phyloP scores from a whole-genome alignment of 2,888 invertebrate species.

The Choreutis nemorana region DNA sequence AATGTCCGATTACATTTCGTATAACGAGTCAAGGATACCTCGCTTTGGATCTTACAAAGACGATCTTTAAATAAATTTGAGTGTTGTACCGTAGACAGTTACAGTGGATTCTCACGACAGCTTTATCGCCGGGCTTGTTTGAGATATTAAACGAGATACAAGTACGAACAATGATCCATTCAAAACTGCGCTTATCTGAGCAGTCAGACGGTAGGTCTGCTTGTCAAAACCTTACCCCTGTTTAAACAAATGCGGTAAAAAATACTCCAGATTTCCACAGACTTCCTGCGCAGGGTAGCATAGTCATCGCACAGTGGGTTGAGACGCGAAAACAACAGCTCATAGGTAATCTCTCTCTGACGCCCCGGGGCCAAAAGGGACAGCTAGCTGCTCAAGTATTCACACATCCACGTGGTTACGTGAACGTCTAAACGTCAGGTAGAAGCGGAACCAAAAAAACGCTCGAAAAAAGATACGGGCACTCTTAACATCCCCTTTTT shows the following conservation, averaged over 20 bases:
- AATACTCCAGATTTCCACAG: conserved; percentile 56
- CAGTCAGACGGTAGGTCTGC: conserved; percentile 35
- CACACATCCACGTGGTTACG: conserved; percentile 51
- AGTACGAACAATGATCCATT: conserved; percentile 42
- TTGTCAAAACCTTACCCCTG: conserved; percentile 44
- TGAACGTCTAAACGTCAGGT: conserved; percentile 47
- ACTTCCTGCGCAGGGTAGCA: conserved; percentile 55
- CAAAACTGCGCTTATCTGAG: conserved; percentile 35
- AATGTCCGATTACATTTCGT: conserved; percentile 20
- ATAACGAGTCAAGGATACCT: too few species aligned
- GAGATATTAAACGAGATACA: conserved; percentile 24
- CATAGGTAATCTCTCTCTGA: conserved; percentile 25
- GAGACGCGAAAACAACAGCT: conserved; percentile 32
- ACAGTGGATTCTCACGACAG: conserved; percentile 15
- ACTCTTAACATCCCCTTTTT: conserved; percentile 63
- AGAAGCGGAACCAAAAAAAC: conserved; percentile 55
- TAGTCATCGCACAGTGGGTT: conserved; percentile 18
- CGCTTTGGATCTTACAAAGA: too few species aligned
- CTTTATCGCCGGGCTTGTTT: conserved; percentile 18
- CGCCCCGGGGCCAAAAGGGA: not conserved
- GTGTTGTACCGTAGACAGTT: too few species aligned
- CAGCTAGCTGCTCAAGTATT: conserved; percentile 17
- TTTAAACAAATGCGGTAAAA: conserved; percentile 51
- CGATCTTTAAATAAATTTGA: too few species aligned
- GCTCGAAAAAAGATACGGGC: conserved; percentile 40